Evolutionary conservation across 1,140 invertebrate species (phyloP).

Genomic region (Pteromalus puparum): DNA sequence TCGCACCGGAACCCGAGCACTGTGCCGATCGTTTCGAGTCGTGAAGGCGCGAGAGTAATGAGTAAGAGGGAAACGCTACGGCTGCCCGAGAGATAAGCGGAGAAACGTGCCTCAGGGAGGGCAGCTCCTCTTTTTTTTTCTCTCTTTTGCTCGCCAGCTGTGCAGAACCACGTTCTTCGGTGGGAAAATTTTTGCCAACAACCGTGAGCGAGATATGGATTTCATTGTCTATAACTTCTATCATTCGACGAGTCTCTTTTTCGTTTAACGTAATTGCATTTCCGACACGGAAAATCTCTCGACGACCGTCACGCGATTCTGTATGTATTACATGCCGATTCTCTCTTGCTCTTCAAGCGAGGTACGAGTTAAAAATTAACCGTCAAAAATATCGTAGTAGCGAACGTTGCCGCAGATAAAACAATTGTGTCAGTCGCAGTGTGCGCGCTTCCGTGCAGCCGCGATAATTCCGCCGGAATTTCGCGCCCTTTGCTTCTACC

Average conservation of each 20-base stretch:
- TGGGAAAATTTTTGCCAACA: constrained; percentile 35
- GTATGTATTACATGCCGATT: no score
- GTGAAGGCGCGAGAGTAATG: constrained; percentile 26
- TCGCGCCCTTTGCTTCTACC: background rate
- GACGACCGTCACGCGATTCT: no score
- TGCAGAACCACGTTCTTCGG: background rate
- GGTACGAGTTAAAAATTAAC: background rate
- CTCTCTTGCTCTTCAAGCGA: no score
- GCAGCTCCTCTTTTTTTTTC: background rate
- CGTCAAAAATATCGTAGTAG: background rate
- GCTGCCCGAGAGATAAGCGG: constrained; percentile 26
- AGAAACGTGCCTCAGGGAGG: constrained; percentile 22
- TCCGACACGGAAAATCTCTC: no score
- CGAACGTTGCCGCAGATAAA: background rate
- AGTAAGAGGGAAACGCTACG: background rate
- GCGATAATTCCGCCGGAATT: background rate
- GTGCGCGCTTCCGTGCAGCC: background rate
- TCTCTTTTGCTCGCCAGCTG: background rate
- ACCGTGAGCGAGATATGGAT: background rate
- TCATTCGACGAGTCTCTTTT: no score
- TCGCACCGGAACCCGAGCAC: background rate
- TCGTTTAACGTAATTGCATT: no score
- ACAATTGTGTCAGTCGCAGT: background rate
- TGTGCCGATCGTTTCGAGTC: background rate
- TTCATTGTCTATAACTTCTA: no score